Evolutionary conservation across 64 coral and sea anemone genomes (phyloP), one percentile per base, ranked within the genome.

Genomic region (Actinia tenebrosa): DNA sequence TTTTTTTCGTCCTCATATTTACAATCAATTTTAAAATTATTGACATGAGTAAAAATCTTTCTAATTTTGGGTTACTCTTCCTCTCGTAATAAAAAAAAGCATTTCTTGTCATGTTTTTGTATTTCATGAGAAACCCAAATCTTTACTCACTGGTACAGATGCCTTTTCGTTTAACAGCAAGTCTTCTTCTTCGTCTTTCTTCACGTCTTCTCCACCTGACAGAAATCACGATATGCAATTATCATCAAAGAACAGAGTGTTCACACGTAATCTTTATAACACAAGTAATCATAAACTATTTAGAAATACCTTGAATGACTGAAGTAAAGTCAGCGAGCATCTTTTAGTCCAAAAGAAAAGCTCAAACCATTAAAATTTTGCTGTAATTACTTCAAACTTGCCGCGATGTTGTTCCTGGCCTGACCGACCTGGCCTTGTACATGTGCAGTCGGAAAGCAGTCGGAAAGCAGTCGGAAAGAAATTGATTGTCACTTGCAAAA

Each of bases 111-210:
- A 6, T 13, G 0, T 11, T 0, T 58, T 50, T 8, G 47, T 3
- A 50, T 50, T 50, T 8, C 0, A 50, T 4, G 60, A 61, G 4
- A 60, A 61, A 20, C 22, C 47, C 7, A 50, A 8, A 50, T 5
- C 17, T 78, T 53, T 68, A 60, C 81, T 88, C 80, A 96, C 94
- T 45, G 94, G 94, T 83, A 88, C 27, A 9, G 56, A 90, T 37
- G 94, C 86, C 23, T 96, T 96, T 43, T 96, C 94, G 56, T 61
- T 84, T 5, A 96, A 75, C 27, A 93, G 62, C 44, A 89, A 56
- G n/a, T 96, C 91, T 64, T 92, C 83, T 78, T 92, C 88, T 77
- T 87, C 88, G 26, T 90, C 88, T 58, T 87, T 92, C 82, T 96
- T 96, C 85, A 84, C 92, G 56, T 84, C 88, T 42, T 68, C 89